phyloP scores from a whole-genome alignment of 1,140 invertebrate species.

The Drosophila elegans region DNA sequence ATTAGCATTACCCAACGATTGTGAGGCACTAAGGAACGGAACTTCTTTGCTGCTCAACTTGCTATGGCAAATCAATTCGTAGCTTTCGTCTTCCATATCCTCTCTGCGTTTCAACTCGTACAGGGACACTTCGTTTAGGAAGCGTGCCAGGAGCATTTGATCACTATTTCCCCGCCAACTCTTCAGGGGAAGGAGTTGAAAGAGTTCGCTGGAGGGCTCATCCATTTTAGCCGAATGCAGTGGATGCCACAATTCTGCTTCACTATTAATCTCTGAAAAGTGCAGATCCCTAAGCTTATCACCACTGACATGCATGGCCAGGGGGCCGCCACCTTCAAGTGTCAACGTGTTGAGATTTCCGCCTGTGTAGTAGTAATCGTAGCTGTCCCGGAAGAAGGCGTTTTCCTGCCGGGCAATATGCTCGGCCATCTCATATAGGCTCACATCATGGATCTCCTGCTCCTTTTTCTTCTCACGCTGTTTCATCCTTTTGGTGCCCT shows the following conservation, averaged over 20 bases:
- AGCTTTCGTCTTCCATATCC: conserved; percentile 1
- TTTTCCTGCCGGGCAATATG: conserved; percentile 62
- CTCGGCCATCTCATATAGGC: conserved; percentile 57
- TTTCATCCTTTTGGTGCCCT: conserved; percentile 3
- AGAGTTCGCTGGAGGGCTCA: conserved; percentile 55
- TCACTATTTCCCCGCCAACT: conserved; percentile 35
- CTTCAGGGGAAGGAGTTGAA: conserved; percentile 41
- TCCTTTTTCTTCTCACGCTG: conserved; percentile 45
- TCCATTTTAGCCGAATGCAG: conserved; percentile 20
- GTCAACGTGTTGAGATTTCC: conserved; percentile 49
- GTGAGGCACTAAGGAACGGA: conserved; percentile 47
- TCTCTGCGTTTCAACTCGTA: conserved; percentile 43
- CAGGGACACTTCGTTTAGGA: conserved; percentile 51
- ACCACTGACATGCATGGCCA: conserved; percentile 60
- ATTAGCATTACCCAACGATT: conserved; percentile 18
- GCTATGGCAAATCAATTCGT: conserved; percentile 30
- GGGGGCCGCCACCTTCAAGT: neutral
- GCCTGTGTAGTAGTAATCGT: conserved; percentile 71
- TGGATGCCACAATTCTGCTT: conserved; percentile 45
- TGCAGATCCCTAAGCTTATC: conserved; percentile 34
- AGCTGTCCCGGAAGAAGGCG: conserved; percentile 57
- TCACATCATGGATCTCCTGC: conserved; percentile 16
- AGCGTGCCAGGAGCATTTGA: conserved; percentile 45
- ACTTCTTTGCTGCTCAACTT: conserved; percentile 29
- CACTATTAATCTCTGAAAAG: conserved; percentile 40